Percentiles rank a stretch among this genome's conserved stretches.
Conservation (phyloP, 2,888 invertebrate species). For the Cosmorhoe ocellata region DNA sequence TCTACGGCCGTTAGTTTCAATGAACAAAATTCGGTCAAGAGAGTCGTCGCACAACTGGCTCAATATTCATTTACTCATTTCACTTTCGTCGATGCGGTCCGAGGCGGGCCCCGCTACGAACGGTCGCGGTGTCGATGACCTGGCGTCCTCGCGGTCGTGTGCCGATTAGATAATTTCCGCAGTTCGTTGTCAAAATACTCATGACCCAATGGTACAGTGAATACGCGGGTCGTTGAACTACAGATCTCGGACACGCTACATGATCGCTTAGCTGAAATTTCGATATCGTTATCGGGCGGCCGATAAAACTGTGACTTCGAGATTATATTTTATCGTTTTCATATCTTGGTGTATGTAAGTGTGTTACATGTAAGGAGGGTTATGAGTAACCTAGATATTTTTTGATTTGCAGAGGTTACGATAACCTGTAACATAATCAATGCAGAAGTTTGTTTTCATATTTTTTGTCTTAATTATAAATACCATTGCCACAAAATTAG, state of each 20-base stretch:
- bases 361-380: no score
- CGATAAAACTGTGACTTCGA: slow-evolving; percentile 50
- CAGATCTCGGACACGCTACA: slow-evolving; percentile 52
- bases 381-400: slow-evolving; percentile 38
- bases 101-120: slow-evolving; percentile 49
- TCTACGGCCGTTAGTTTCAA: slow-evolving; percentile 36
- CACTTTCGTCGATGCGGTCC: slow-evolving; percentile 71
- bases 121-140: slow-evolving; percentile 68
- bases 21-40: slow-evolving; percentile 59
- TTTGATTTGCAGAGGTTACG: slow-evolving; percentile 5
- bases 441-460: neutral
- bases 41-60: slow-evolving; percentile 44
- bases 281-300: slow-evolving; percentile 57
- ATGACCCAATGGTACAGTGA: slow-evolving; percentile 81
- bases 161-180: slow-evolving; percentile 82
- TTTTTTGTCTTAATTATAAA: no score
- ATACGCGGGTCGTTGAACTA: slow-evolving; percentile 68
- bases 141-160: slow-evolving; percentile 77
- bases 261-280: slow-evolving; percentile 47
- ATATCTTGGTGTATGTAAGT: slow-evolving; percentile 24
- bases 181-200: slow-evolving; percentile 81
- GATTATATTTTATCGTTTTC: slow-evolving; percentile 35
- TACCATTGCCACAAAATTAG: no score
- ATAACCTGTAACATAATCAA: slow-evolving; percentile 6
- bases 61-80: slow-evolving; percentile 65